A percentile compares a stretch with the other conserved stretches of the same genome.
Conservation (phyloP, 2,888 invertebrate genomes). For the Lottia gigantea region DNA sequence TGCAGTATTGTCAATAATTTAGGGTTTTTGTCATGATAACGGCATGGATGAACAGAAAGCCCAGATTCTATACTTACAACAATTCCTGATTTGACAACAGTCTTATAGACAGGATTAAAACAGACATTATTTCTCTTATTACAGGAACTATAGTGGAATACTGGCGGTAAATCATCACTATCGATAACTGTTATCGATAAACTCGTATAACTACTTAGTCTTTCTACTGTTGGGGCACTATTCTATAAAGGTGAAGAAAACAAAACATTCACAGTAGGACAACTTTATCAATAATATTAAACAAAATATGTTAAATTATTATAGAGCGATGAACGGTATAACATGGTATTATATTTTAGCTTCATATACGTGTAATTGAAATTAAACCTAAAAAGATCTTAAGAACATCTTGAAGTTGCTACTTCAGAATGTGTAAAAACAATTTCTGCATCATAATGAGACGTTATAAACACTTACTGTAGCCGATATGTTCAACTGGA, state of each 20-base stretch:
- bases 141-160: conserved; percentile 38
- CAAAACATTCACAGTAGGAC: neutral
- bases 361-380: too few relatives aligned
- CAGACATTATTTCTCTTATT: conserved; percentile 25
- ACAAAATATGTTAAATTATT: too few relatives aligned
- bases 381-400: too few relatives aligned
- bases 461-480: conserved; percentile 31
- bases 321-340: too few relatives aligned
- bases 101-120: conserved; percentile 25
- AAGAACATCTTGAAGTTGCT: too few relatives aligned
- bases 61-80: conserved; percentile 18
- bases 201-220: conserved; percentile 24
- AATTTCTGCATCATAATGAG: too few relatives aligned
- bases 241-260: neutral
- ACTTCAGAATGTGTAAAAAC: too few relatives aligned
- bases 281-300: too few relatives aligned
- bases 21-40: neutral
- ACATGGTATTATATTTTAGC: too few relatives aligned
- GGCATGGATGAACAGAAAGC: too few relatives aligned
- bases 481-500: conserved; percentile 38
- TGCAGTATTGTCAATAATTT: neutral
- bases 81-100: conserved; percentile 17
- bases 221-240: neutral
- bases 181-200: conserved; percentile 37
- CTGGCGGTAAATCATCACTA: conserved; percentile 40